Evolutionary conservation across 2,113 vertebrate species (phyloP), one percentile per base, ranked within the genome.

Genomic region (Donacobius atricapilla): DNA sequence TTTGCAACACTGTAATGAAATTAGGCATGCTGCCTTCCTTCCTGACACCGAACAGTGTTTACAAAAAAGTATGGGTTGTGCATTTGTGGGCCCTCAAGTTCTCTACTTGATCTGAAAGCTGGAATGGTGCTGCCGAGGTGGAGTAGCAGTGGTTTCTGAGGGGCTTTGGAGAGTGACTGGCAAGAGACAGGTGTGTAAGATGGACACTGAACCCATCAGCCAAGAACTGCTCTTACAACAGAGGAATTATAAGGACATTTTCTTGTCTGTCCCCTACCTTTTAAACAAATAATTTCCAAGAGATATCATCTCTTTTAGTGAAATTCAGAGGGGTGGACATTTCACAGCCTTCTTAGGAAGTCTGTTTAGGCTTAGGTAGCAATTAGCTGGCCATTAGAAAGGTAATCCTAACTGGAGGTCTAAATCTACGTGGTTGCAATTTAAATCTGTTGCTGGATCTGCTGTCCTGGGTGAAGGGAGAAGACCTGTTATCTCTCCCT

Each of bases 1-100:
- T 96, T 94, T 94, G 85, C 65, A 90, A 91, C 86, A 79, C 88
- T 3, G 1, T 81, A 93, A 92, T 92, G 92, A 95, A 94, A 96
- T 97, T 84, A 95, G 45, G 72, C 80, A 39, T 75, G n/a, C 65
- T 89, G 93, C 69, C 88, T 95, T 93, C 5, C 5, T 72, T 93
- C 87, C 88, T 92, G 72, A 95, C 61, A 54, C 80, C 75, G 83
- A 92, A 69, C 80, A 89, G 39, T 23, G 11, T 33, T 63, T 66
- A 40, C 28, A 44, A n/a, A 27, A 51, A 50, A 37, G 12, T 54
- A 16, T 35, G 18, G 21, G 31, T 83, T 56, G 31, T 71, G 53
- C n/a, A 35, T 80, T 96, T 93, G 17, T 92, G 58, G 39, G 25
- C 25, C 48, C 30, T 88, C n/a, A 78, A 17, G 31, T 81, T 84